These are phyloP conservation scores for Aegithalos caudatus DNA, from an alignment of 2,113 vertebrate genomes.

Conservation along the genomic window DNA sequence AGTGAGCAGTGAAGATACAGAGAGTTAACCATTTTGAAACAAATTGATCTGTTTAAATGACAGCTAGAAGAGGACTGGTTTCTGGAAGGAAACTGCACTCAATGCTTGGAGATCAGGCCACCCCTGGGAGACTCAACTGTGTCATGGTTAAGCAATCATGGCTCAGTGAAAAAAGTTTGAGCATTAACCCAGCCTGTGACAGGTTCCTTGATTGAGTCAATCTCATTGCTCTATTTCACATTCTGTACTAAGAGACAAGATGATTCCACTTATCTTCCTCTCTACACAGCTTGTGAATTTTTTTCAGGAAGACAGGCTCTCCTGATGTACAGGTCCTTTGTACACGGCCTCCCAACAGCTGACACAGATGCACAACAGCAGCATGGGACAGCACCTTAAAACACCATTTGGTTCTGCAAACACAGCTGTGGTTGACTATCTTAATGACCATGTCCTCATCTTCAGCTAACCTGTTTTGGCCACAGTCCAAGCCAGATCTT, in stretches of 20 bases:
- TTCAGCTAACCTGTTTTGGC: not conserved
- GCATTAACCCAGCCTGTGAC: not conserved
- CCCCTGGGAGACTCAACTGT: not conserved
- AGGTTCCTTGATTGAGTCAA: not conserved
- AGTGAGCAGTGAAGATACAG: not conserved
- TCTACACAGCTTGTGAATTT: not conserved
- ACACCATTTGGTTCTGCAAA: not conserved
- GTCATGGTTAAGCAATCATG: not conserved
- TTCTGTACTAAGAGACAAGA: not conserved
- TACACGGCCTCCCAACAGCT: not conserved
- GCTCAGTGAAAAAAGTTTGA: not conserved
- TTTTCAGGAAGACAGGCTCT: not conserved
- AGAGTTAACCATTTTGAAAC: not conserved
- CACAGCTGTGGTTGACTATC: not conserved
- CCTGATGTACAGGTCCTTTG: not conserved
- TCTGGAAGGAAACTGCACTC: not conserved
- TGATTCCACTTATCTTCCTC: not conserved
- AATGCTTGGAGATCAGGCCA: not conserved
- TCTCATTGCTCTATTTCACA: not conserved
- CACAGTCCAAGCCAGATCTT: not conserved
- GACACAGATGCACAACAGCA: not conserved
- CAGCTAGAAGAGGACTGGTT: not conserved
- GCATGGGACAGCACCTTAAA: not conserved
- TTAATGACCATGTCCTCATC: not conserved
- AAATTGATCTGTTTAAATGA: not conserved